Evolutionary conservation across 2,888 invertebrate species (phyloP), one percentile per base, ranked within the genome.

Genomic region (Andrena flavipes): DNA sequence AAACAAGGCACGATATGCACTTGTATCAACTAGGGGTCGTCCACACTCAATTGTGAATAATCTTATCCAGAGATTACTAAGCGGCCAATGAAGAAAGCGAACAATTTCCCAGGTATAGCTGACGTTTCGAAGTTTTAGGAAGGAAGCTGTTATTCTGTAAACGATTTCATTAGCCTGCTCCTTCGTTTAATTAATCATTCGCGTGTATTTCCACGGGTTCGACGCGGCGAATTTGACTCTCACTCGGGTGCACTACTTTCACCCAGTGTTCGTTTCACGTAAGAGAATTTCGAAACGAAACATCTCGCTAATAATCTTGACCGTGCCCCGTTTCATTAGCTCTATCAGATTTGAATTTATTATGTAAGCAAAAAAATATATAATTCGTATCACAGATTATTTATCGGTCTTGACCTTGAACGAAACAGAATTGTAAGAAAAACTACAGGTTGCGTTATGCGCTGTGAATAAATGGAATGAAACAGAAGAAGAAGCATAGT

Each of bases 231-330:
- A 85, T 88, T 85, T 81, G 76, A 88, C 88, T 88, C 88, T 88
- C 88, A 84, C 85, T 80, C 74, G 48, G 35, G n/a, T 80, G 84
- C 84, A 88, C 74, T 80, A 77, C 88, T 88, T 88, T 88, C 88
- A 84, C 88, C 73, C n/a, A 42, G 65, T 23, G 26, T 6, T 33
- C 26, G 59, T 20, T 23, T 29, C 51, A 42, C n/a, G 65, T 51
- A 59, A 70, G 74, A 77, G 79, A 70, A 85, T 87, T 82, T 86
- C 82, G 76, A 82, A 84, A 87, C 48, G 60, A 84, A 67, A 82
- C 56, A 49, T 67, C 23, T n/a, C 30, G 23, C 20, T 42, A 62
- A 26, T 65, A 68, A 49, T 74, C 23, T 42, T 33, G 30, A 23
- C 16, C 30, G 29, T 60, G 49, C 23, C 20, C n/a, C 33, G 10